These are phyloP conservation scores for Mechanitis mazaeus DNA, from an alignment of 2,888 invertebrate genomes.

Conservation along the genomic window DNA sequence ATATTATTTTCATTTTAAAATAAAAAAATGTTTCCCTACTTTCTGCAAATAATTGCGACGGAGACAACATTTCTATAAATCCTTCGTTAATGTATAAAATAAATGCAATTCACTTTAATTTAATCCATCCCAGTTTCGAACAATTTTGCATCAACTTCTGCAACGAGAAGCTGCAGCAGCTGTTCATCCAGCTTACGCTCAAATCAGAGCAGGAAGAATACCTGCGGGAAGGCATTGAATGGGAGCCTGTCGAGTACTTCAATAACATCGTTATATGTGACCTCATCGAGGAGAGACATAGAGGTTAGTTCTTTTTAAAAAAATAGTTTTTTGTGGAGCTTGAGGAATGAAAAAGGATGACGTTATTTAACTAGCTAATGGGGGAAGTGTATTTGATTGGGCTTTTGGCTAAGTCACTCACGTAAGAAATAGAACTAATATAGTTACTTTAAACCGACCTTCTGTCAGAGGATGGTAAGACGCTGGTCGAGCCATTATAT, in stretches of 20 bases:
- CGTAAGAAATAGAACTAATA: too few relatives aligned
- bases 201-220: slow-evolving; percentile 97
- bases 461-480: too few relatives aligned
- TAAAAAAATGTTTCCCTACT: neutral
- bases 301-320: slow-evolving; percentile 69
- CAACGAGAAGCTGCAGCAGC: slow-evolving; percentile 95
- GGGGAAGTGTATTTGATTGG: too few relatives aligned
- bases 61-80: neutral
- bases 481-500: too few relatives aligned
- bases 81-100: neutral
- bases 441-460: too few relatives aligned
- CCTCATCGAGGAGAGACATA: slow-evolving; percentile 91
- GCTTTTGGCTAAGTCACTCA: too few relatives aligned
- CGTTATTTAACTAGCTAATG: too few relatives aligned
- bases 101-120: slow-evolving; percentile 3
- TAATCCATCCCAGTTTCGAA: slow-evolving; percentile 78
- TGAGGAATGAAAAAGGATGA: too few relatives aligned
- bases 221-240: slow-evolving; percentile 91
- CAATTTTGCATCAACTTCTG: slow-evolving; percentile 98
- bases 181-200: slow-evolving; percentile 93
- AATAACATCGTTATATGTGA: slow-evolving; percentile 96
- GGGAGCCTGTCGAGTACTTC: slow-evolving; percentile 92
- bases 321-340: too few relatives aligned
- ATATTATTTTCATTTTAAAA: neutral
- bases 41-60: too few relatives aligned